Evolutionary conservation across 2,888 invertebrate species (phyloP), one percentile per base, ranked within the genome.

Genomic region (Parnassius apollo): DNA sequence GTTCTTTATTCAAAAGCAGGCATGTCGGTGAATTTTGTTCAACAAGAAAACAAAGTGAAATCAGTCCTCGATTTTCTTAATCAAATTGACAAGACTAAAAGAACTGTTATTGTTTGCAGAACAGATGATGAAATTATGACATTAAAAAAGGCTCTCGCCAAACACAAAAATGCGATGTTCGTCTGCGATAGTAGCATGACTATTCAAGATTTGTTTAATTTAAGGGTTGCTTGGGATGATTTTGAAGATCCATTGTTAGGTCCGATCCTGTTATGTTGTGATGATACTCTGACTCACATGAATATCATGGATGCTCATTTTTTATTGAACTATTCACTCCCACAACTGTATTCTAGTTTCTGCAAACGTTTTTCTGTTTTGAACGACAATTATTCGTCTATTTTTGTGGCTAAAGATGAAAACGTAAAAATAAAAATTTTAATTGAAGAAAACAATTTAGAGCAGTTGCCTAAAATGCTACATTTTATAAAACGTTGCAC

Each of bases 251-350:
- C 92, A 9, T 22, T 82, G 2, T 68, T 76, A 10, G 91, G 91
- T 50, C 88, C 93, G 42, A 81, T 94, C 65, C 82, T 96, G 12
- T 86, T 97, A 8, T 94, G 95, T 71, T 94, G 94, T n/a, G 96
- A 97, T 78, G 87, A 88, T 12, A 92, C 94, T 71, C 85, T 96
- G 58, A 86, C 86, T 0, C 93, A 94, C 68, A 75, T 96, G 59
- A 91, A 93, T 64, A 86, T 96, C 8, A 93, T 93, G 0, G 92
- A 95, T 77, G 95, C 95, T 0, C 89, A 93, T 57, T 91, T 93
- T 71, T 82, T 97, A 42, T 90, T 97, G 13, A 96, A 96, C 78
- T 96, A 93, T 81, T 95, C 95, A 2, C 79, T 96, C 68, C 94
- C 95, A 0, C 74, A 83, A 42, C 84, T 92, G 0, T 95, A 94